These are phyloP conservation scores for Dinocampus coccinellae DNA, from an alignment of 2,888 invertebrate genomes.

Conservation along the genomic window DNA sequence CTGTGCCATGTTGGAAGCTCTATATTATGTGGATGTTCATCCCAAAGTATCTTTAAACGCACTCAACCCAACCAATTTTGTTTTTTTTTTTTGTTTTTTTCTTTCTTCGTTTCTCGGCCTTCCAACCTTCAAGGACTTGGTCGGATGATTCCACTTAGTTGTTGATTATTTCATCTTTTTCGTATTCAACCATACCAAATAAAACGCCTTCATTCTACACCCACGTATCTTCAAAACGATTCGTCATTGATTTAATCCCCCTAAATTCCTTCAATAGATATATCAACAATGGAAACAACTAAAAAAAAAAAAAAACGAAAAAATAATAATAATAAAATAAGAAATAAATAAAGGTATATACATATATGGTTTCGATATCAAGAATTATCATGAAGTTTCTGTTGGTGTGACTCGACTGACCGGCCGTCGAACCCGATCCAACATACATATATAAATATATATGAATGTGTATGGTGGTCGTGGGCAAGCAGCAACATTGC, in stretches of 20 bases:
- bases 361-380: conserved; percentile 1
- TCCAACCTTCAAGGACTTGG: conserved; percentile 23
- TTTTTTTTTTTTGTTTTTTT: background rate
- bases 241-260: background rate
- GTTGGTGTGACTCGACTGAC: conserved; percentile 56
- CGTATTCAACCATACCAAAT: background rate
- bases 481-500: conserved; percentile 34
- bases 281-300: background rate
- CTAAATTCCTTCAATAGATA: no score
- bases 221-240: background rate
- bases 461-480: background rate
- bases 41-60: background rate
- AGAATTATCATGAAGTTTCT: conserved; percentile 1
- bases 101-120: background rate
- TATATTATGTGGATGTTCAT: conserved; percentile 24
- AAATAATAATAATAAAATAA: background rate
- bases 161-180: background rate
- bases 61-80: background rate
- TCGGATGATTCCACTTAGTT: background rate
- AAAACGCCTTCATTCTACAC: conserved; percentile 13
- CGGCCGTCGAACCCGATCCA: conserved; percentile 67
- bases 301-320: background rate
- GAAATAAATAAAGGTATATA: background rate
- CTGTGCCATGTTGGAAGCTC: background rate
- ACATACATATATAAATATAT: conserved; percentile 39